A percentile compares a stretch with the other conserved stretches of the same genome.
Evolutionary conservation across 23 tunicate genomes (phyloP).

Genomic region (Diplosoma virens): DNA sequence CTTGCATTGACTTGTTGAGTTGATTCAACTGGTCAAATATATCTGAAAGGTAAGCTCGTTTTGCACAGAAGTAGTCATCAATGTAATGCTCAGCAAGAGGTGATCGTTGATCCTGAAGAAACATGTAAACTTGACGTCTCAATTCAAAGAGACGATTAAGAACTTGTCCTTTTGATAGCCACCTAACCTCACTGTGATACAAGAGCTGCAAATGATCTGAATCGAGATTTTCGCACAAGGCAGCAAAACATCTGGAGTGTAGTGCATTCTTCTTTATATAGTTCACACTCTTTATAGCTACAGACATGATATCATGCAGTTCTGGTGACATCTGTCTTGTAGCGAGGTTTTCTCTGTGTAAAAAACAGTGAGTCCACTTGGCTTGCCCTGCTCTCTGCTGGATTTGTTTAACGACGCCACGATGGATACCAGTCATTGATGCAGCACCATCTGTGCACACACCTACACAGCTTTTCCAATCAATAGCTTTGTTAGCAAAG

Average conservation of each 20-base stretch:
- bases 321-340: conserved; percentile 71
- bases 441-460: conserved; percentile 56
- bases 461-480: conserved; percentile 37
- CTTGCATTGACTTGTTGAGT: conserved; percentile 59
- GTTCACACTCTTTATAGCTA: conserved; percentile 53
- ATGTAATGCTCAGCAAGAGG: conserved; percentile 53
- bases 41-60: conserved; percentile 54
- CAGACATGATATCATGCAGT: conserved; percentile 41
- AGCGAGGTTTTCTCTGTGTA: no score
- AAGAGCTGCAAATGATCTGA: conserved; percentile 48
- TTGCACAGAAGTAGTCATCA: conserved; percentile 48
- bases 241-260: conserved; percentile 48
- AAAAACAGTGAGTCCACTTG: conserved; percentile 48
- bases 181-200: conserved; percentile 55
- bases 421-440: conserved; percentile 48
- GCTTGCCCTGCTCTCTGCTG: conserved; percentile 25
- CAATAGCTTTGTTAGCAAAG: conserved; percentile 25
- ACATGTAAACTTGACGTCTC: conserved; percentile 50
- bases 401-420: no score
- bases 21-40: conserved; percentile 38
- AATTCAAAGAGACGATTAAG: conserved; percentile 59
- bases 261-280: conserved; percentile 63
- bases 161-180: conserved; percentile 51
- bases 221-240: conserved; percentile 43
- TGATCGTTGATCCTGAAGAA: conserved; percentile 39